phyloP scores from a whole-genome alignment of 2,797 vertebrate species.

The Pterois miles region DNA sequence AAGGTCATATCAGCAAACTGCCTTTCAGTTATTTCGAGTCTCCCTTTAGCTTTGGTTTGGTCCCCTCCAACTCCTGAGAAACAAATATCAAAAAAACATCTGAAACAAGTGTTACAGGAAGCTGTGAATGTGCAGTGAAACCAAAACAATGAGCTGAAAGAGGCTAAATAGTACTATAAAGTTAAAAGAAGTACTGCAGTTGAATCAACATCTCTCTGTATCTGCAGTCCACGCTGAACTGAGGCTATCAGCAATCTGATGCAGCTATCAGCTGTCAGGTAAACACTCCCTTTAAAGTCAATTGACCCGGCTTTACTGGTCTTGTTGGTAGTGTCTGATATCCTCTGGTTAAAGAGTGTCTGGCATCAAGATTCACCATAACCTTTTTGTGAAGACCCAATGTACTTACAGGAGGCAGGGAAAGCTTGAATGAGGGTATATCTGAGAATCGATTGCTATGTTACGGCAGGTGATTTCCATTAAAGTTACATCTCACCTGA shows the following conservation, averaged over 20 bases:
- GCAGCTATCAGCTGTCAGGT: conserved; percentile 44
- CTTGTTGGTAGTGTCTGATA: conserved; percentile 7
- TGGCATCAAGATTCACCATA: neutral
- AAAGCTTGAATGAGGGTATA: no score
- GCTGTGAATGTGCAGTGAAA: neutral
- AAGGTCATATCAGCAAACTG: no score
- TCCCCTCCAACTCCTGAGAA: no score
- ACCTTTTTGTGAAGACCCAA: no score
- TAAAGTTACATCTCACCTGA: no score
- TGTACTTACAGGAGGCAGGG: no score
- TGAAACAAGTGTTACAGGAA: neutral
- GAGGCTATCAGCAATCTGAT: conserved; percentile 26
- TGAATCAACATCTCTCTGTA: conserved; percentile 3
- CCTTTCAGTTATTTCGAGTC: no score
- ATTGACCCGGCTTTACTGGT: conserved; percentile 3
- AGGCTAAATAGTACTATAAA: neutral
- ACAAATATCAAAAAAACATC: no score
- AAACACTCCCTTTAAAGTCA: conserved; percentile 20
- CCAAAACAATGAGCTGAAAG: neutral
- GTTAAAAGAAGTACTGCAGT: neutral
- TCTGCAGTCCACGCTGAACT: neutral
- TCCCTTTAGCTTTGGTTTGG: no score
- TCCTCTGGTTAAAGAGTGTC: neutral
- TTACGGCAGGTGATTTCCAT: no score
- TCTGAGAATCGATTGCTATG: no score